phyloP scores from a whole-genome alignment of 1,140 invertebrate genomes.

The Aporrectodea caliginosa region DNA sequence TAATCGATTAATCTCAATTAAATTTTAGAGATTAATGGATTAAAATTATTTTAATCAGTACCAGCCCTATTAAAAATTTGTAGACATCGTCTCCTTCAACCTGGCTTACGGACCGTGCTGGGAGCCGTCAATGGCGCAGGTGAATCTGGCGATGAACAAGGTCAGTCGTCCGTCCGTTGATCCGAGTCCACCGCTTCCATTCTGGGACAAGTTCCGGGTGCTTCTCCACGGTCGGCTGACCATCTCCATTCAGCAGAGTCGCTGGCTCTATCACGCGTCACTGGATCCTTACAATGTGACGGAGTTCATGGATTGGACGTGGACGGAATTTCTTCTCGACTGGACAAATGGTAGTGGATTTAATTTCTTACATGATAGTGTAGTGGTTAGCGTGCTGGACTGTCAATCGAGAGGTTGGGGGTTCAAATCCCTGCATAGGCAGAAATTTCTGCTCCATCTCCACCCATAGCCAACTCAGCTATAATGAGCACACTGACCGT shows the following conservation, averaged over 20 bases:
- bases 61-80: too few species aligned
- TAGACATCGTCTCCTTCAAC: conserved; percentile 76
- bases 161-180: conserved; percentile 85
- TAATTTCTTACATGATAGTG: too few species aligned
- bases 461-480: too few species aligned
- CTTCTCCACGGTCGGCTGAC: conserved; percentile 88
- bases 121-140: conserved; percentile 95
- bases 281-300: conserved; percentile 97
- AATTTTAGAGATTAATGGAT: too few species aligned
- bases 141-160: conserved; percentile 73
- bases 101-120: conserved; percentile 97
- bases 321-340: conserved; percentile 84
- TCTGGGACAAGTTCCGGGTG: conserved; percentile 92
- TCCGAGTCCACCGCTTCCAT: conserved; percentile 86
- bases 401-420: too few species aligned
- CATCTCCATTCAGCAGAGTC: conserved; percentile 79
- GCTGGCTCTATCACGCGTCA: conserved; percentile 82
- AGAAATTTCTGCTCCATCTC: too few species aligned
- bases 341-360: conserved; percentile 86
- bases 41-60: too few species aligned
- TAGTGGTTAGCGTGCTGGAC: too few species aligned
- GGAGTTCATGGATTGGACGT: conserved; percentile 95
- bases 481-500: too few species aligned
- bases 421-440: too few species aligned
- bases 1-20: too few species aligned